Conservation (phyloP, 2,113 vertebrate genomes). For the Heliornis fulica region DNA sequence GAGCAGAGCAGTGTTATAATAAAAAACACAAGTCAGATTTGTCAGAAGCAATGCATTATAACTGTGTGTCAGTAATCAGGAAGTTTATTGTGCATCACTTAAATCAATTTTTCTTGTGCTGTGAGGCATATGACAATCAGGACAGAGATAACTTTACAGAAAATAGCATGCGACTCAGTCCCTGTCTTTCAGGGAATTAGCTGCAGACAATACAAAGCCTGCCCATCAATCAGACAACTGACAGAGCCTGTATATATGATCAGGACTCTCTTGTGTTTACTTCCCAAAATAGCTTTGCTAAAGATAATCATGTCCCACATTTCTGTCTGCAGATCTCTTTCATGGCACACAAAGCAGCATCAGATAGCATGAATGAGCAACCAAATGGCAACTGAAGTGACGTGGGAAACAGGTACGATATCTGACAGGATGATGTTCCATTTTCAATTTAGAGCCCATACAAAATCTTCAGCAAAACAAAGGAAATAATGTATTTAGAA, state of each 20-base stretch:
- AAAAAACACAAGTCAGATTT: background rate
- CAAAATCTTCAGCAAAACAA: background rate
- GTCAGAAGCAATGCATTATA: background rate
- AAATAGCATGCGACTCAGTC: background rate
- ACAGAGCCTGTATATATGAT: background rate
- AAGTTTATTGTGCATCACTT: background rate
- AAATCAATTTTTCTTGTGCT: background rate
- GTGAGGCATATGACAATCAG: background rate
- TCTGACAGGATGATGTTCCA: background rate
- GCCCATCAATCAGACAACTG: background rate
- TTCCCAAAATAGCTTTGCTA: constrained; percentile 22
- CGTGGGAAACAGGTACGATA: background rate
- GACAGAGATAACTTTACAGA: background rate
- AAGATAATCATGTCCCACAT: background rate
- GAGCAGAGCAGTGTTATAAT: background rate
- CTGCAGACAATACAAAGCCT: background rate
- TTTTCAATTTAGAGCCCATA: background rate
- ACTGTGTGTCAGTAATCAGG: background rate
- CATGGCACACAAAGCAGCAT: background rate
- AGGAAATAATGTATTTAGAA: background rate
- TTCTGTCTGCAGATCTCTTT: constrained; percentile 4
- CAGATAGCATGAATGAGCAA: background rate
- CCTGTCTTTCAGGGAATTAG: constrained; percentile 11
- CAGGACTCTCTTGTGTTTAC: background rate
- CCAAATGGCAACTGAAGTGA: background rate